Conservation (phyloP, 2,797 vertebrate genomes). For the Tangara arthus region DNA sequence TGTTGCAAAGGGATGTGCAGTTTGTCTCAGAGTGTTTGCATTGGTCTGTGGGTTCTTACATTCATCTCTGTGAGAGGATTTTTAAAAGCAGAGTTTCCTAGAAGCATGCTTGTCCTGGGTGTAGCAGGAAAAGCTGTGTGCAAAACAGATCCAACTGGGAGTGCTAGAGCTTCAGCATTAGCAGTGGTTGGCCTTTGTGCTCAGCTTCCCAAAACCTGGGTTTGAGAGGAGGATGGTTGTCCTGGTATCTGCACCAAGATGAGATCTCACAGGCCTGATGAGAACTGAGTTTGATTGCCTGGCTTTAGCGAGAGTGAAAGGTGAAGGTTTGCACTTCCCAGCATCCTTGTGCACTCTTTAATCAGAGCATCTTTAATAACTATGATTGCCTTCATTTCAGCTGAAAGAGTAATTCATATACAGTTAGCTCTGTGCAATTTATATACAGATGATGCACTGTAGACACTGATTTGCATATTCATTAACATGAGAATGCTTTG, state of each 20-base stretch:
- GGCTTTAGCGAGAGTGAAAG: not conserved
- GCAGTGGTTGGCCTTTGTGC: not conserved
- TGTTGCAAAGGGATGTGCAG: not conserved
- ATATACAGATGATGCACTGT: not conserved
- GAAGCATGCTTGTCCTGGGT: rapidly evolving
- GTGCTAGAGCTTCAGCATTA: not conserved
- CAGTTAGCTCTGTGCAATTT: slow-evolving; percentile 27
- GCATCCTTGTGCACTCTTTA: not conserved
- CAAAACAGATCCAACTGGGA: not conserved
- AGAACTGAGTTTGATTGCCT: not conserved
- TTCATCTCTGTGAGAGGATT: not conserved
- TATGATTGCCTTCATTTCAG: not conserved
- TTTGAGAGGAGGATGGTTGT: not conserved
- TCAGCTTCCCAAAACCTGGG: not conserved
- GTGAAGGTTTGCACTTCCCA: not conserved
- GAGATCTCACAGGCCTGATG: not conserved
- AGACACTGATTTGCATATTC: slow-evolving; percentile 36
- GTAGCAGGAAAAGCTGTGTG: not conserved
- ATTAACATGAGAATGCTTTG: slow-evolving; percentile 53
- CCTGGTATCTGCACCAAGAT: not conserved
- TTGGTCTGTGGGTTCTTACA: not conserved
- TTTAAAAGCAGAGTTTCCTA: not conserved
- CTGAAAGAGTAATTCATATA: not conserved
- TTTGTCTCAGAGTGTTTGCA: not conserved
- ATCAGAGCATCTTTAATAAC: not conserved